Evolutionary conservation across 2,888 invertebrate genomes (phyloP).

Genomic region (Argyresthia goedartella): DNA sequence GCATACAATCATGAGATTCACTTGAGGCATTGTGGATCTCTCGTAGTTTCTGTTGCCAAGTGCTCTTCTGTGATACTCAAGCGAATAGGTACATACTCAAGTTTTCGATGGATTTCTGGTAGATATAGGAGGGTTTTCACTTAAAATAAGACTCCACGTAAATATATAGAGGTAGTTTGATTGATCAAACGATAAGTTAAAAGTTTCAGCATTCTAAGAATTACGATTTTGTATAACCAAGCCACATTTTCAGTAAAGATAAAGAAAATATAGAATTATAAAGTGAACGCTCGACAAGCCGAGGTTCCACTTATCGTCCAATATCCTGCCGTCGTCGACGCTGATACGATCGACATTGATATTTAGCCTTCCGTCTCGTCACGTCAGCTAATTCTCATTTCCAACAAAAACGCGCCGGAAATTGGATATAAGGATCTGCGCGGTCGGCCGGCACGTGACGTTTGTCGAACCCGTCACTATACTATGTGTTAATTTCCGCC

Average conservation of each 20-base stretch:
- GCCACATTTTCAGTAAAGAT: not conserved
- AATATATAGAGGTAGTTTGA: no score
- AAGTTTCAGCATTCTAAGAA: no score
- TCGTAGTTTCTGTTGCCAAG: not conserved
- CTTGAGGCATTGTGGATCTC: not conserved
- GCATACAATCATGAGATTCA: conserved; percentile 1
- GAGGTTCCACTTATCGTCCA: not conserved
- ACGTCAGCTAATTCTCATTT: conserved; percentile 67
- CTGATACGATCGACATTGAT: conserved; percentile 44
- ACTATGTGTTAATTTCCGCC: conserved; percentile 70
- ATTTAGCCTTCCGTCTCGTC: conserved; percentile 58
- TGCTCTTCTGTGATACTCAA: not conserved
- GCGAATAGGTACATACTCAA: not conserved
- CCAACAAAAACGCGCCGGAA: conserved; percentile 66
- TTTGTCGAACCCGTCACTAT: conserved; percentile 69
- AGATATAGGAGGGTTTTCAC: no score
- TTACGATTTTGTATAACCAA: no score
- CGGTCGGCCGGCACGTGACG: conserved; percentile 62
- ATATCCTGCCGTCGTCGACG: conserved; percentile 8
- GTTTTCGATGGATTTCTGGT: no score
- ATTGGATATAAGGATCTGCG: conserved; percentile 70
- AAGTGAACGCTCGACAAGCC: no score
- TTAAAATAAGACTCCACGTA: no score
- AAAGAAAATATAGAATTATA: no score
- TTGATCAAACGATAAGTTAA: no score